Base-by-base conservation (phyloP, 2,888 invertebrate genomes). In the Cordilura impudica region DNA sequence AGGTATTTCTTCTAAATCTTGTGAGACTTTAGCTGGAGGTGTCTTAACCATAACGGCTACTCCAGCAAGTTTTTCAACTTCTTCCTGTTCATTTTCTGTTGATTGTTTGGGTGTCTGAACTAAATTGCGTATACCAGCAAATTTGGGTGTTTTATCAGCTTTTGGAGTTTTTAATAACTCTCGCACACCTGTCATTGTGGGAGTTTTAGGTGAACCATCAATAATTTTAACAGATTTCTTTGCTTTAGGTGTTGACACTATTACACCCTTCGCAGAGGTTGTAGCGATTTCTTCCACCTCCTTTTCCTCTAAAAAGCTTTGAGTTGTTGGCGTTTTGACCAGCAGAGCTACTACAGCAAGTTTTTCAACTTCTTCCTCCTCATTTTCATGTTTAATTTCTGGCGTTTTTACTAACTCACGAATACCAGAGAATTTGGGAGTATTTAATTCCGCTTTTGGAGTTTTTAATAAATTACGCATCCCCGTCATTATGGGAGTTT, bases 1-100 rank as follows among this genome's bases (percentile, higher is more conserved):
- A 0, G 69, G 69, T 12, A 29, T 18, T 45, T 51, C 72, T 10
- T 74, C 54, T 0, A 4, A 12, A 10, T 16, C 29, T 67, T 56
- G 45, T 0, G 21, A 10, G 18, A 1, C 14, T 60, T 71, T 82
- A 2, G 87, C 85, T 1, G 87, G 82, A 2, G 87, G 86, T 1
- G 87, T 87, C 45, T 84, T 84, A 0, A 88, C 70, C 4, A 88
- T n/a, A 31, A 85, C 84, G 2, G 82, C 83, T 54, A 86, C 71
- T 2, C 85, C 85, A 0, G 79, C 65, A 1, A 84, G 10, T 31
- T 81, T 65, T 67, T 80, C 77, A 23, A 10, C 51, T 45, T 81
- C 73, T 21, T 66, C 54, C 14, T 77, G 26, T 2, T 60, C 49
- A 0, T 79, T 54, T 12, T 83, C 81, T 31, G 35, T 1, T 14